phyloP scores from a whole-genome alignment of 2,888 invertebrate species.

The Nymphalis urticae region DNA sequence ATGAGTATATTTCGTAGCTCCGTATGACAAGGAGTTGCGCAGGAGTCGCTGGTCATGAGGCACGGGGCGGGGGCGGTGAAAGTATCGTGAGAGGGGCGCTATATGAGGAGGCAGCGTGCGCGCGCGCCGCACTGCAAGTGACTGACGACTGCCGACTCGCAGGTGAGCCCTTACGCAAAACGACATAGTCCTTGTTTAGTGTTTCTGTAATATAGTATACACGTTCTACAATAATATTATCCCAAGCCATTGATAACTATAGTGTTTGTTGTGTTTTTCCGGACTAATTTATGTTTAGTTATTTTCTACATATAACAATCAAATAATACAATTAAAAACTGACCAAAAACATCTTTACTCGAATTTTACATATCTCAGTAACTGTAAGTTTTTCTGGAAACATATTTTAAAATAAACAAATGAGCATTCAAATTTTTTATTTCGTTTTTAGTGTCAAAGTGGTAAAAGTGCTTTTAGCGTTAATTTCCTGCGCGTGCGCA shows the following conservation, averaged over 20 bases:
- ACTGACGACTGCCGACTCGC: slow-evolving; percentile 48
- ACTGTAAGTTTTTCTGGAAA: too few relatives aligned
- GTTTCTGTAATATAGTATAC: background rate
- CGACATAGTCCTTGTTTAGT: slow-evolving; percentile 31
- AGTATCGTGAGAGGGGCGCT: slow-evolving; percentile 49
- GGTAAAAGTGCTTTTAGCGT: slow-evolving; percentile 15
- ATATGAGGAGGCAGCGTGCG: slow-evolving; percentile 60
- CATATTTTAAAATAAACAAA: too few relatives aligned
- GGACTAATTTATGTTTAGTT: background rate
- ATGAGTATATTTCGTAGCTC: slow-evolving; percentile 34
- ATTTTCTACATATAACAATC: background rate
- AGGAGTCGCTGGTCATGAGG: slow-evolving; percentile 44
- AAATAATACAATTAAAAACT: too few relatives aligned
- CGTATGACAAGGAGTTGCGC: slow-evolving; percentile 43
- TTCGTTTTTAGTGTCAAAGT: slow-evolving; percentile 27
- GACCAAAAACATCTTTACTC: too few relatives aligned
- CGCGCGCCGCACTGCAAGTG: slow-evolving; percentile 69
- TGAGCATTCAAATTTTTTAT: background rate
- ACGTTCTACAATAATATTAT: background rate
- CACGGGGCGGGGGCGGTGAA: slow-evolving; percentile 47
- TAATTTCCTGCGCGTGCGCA: slow-evolving; percentile 28
- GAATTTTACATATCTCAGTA: too few relatives aligned
- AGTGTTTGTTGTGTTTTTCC: background rate
- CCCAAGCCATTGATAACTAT: background rate
- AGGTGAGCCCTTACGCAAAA: slow-evolving; percentile 59